Evolutionary conservation across 2,113 vertebrate genomes (phyloP).

Genomic region (Anarrhichthys ocellatus): DNA sequence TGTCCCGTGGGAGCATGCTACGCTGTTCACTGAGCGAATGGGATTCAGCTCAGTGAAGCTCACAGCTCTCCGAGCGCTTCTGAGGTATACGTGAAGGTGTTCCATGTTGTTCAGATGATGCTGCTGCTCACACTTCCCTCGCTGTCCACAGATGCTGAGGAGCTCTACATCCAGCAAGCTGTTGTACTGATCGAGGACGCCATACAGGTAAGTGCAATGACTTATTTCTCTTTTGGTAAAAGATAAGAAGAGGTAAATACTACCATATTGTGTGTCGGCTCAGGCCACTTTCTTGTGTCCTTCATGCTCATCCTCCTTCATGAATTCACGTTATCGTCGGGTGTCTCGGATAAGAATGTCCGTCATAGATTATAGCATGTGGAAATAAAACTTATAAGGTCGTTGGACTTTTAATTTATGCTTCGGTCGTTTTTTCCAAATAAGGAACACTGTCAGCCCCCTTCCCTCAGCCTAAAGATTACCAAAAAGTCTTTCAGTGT

Average conservation of each 20-base stretch:
- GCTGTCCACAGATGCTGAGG: conserved; percentile 64
- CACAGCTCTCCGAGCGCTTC: neutral
- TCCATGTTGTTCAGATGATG: neutral
- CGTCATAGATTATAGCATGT: neutral
- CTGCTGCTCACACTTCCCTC: neutral
- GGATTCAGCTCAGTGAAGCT: neutral
- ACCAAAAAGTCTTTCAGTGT: neutral
- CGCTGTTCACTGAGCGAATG: neutral
- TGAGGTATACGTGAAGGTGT: neutral
- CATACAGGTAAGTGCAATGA: conserved; percentile 84
- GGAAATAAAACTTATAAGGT: neutral
- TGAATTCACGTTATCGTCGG: neutral
- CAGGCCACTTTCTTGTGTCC: neutral
- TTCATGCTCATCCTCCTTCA: neutral
- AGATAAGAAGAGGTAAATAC: neutral
- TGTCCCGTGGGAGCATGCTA: neutral
- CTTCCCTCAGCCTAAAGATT: neutral
- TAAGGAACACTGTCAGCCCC: neutral
- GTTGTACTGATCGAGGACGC: conserved; percentile 95
- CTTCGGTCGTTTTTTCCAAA: too few relatives aligned
- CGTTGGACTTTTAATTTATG: neutral
- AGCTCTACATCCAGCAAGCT: conserved; percentile 89
- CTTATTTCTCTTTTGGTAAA: neutral
- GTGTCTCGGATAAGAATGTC: neutral
- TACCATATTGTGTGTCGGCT: too few relatives aligned